Base-by-base conservation (phyloP, 2,113 vertebrate genomes). In the Chloropsis cyanopogon region DNA sequence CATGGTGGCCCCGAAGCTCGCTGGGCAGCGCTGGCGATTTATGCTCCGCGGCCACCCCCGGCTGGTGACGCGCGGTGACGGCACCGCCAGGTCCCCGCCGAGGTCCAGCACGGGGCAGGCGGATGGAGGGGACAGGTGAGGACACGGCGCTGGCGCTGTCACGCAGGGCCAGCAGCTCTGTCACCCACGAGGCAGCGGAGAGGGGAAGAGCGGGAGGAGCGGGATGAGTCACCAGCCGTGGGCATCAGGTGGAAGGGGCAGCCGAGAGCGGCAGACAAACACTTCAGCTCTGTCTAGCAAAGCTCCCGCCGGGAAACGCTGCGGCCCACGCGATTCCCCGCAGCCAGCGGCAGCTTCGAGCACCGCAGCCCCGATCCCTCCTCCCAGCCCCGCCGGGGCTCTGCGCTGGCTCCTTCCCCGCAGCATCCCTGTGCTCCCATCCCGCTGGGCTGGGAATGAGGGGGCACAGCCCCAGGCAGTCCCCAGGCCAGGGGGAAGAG, bases 251-350 rank as follows among this genome's bases (percentile, higher is more conserved):
- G 64, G 42, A 72, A 75, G 77, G 83, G 86, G 79, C 89, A 63
- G 64, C 47, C 9, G 54, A 9, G 41, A 78, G 68, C 17, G 3
- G 87, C 84, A 84, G 68, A 65, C 60, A 78, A 93, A 84, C 88
- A 46, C 78, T 87, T 33, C 70, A 93, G 73, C 60, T 82, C 37
- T 66, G 46, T 59, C 90, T 85, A 66, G 82, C 79, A 79, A 79
- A 92, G n/a, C 56, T 70, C 60, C 50, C 10, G 9, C 2, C 49
- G 33, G 68, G 50, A 65, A 83, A 56, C 50, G 21, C 64, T 81
- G 22, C 7, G 14, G 52, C 79, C 78, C 90, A 50, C 44, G 35
- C 83, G 1, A 9, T 61, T 60, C 61, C 39, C 44, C 16, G 1
- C 33, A 49, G 60, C 53, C 5, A 60, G 56, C 68, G 22, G 52